These are phyloP conservation scores for Colostygia pectinataria DNA, from an alignment of 2,888 invertebrate species.

Conservation along the genomic window DNA sequence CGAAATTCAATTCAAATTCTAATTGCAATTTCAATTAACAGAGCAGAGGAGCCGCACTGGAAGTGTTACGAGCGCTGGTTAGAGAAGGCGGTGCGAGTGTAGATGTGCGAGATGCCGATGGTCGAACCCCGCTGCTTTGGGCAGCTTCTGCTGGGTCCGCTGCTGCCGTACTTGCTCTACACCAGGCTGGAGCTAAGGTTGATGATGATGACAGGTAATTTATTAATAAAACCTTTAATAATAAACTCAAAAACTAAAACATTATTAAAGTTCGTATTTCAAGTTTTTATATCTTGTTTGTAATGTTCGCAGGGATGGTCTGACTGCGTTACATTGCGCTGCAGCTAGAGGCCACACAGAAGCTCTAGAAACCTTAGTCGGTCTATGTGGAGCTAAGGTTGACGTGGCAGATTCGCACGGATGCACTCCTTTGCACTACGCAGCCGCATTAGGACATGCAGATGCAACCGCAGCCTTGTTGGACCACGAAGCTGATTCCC, in stretches of 20 bases:
- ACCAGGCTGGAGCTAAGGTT: slow-evolving; percentile 93
- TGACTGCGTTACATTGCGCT: slow-evolving; percentile 98
- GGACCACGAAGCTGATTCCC: slow-evolving; percentile 94
- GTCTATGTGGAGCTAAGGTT: slow-evolving; percentile 93
- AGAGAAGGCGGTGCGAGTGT: slow-evolving; percentile 90
- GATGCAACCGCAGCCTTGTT: slow-evolving; percentile 95
- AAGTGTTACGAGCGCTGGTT: slow-evolving; percentile 90
- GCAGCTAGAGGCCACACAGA: slow-evolving; percentile 97
- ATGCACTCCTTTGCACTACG: slow-evolving; percentile 97
- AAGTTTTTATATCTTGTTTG: no score
- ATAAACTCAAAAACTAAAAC: no score
- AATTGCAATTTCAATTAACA: slow-evolving; percentile 30
- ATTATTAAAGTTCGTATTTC: no score
- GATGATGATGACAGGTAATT: slow-evolving; percentile 89
- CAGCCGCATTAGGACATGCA: slow-evolving; percentile 97
- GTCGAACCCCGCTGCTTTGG: slow-evolving; percentile 97
- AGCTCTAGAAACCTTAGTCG: slow-evolving; percentile 93
- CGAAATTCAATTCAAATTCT: not conserved
- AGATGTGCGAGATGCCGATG: slow-evolving; percentile 94
- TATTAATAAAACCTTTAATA: no score
- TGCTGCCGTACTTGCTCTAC: slow-evolving; percentile 93
- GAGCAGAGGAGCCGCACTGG: slow-evolving; percentile 86
- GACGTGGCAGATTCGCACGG: slow-evolving; percentile 96
- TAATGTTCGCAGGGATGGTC: slow-evolving; percentile 88
- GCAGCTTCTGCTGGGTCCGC: slow-evolving; percentile 98